A percentile compares a stretch with the other conserved stretches of the same genome.
Evolutionary conservation across 2,888 invertebrate genomes (phyloP).

Genomic region (Schrankia costaestrigalis): DNA sequence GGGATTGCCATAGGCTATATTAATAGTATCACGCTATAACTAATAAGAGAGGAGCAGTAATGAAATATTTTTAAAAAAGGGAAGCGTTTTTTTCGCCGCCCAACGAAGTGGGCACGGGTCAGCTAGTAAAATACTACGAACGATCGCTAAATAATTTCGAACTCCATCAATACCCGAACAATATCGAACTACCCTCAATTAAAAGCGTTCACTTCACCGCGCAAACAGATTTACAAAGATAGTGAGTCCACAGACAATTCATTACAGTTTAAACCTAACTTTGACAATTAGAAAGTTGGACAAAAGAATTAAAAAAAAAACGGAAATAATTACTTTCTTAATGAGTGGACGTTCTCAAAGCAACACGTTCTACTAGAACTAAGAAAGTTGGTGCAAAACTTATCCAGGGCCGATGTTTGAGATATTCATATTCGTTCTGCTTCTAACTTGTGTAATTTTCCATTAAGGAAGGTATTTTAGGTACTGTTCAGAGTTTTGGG

Average conservation of each 20-base stretch:
- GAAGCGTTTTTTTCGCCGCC: too few relatives aligned
- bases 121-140: too few relatives aligned
- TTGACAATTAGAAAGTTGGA: constrained; percentile 69
- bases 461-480: constrained; percentile 13
- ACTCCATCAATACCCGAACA: too few relatives aligned
- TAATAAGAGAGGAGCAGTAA: too few relatives aligned
- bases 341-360: constrained; percentile 51
- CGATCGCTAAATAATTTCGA: too few relatives aligned
- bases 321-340: constrained; percentile 67
- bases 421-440: constrained; percentile 19
- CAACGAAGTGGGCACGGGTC: too few relatives aligned
- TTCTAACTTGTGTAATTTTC: constrained; percentile 15
- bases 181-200: not conserved
- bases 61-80: too few relatives aligned
- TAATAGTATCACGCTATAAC: too few relatives aligned
- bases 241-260: constrained; percentile 37
- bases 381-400: constrained; percentile 20
- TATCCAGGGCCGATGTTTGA: constrained; percentile 7
- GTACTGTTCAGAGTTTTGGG: constrained; percentile 10
- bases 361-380: constrained; percentile 26
- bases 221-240: constrained; percentile 9
- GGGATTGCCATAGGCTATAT: too few relatives aligned
- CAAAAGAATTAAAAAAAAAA: constrained; percentile 61
- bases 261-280: constrained; percentile 57
- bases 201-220: constrained; percentile 5